phyloP scores from a whole-genome alignment of 2,888 invertebrate genomes.

The Dorcus hopei region DNA sequence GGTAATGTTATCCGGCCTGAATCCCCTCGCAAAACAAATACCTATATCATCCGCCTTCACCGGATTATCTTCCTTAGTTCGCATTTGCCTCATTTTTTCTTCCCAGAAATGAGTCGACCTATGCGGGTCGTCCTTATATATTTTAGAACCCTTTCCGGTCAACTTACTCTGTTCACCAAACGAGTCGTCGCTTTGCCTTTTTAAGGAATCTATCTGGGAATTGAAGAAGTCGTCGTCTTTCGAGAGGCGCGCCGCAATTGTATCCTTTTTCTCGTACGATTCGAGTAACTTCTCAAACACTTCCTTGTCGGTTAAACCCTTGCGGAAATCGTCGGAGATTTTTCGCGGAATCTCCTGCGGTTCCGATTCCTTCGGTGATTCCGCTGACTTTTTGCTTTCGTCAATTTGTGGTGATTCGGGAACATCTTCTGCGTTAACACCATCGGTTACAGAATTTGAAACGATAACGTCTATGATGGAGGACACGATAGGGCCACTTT shows the following conservation, averaged over 20 bases:
- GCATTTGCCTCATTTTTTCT: constrained; percentile 15
- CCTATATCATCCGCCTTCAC: constrained; percentile 33
- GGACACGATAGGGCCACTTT: too few species aligned
- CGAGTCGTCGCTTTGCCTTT: constrained; percentile 15
- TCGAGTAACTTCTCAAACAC: constrained; percentile 31
- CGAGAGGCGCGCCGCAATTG: constrained; percentile 28
- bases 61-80: constrained; percentile 13
- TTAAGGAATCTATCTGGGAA: constrained; percentile 15
- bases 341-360: too few species aligned
- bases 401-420: background rate
- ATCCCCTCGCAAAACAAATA: constrained; percentile 34
- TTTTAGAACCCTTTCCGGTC: background rate
- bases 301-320: constrained; percentile 30
- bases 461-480: too few species aligned
- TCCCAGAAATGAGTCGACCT: constrained; percentile 16
- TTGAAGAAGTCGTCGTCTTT: constrained; percentile 30
- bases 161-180: background rate
- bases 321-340: constrained; percentile 10
- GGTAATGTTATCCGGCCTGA: constrained; percentile 32
- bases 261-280: constrained; percentile 32
- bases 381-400: background rate
- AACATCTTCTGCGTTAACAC: too few species aligned
- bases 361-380: background rate
- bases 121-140: constrained; percentile 11
- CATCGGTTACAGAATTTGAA: too few species aligned